Evolutionary conservation across 2,888 invertebrate genomes (phyloP).

Genomic region (Lathronympha strigana): DNA sequence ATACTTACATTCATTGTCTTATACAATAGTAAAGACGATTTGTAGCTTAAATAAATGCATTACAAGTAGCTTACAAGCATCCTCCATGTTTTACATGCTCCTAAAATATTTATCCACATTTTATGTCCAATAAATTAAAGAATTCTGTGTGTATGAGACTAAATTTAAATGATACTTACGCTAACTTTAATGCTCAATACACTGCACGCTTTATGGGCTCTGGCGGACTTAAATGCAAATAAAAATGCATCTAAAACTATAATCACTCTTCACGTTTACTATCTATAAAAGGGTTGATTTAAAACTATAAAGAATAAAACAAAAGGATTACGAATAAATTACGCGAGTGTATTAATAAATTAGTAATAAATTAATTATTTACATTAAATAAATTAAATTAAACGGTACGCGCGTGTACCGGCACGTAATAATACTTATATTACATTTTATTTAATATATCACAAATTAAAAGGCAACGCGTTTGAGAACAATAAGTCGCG

Average conservation of each 20-base stretch:
- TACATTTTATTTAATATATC: conserved; percentile 52
- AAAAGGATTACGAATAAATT: conserved; percentile 61
- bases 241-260: conserved; percentile 22
- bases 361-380: conserved; percentile 60
- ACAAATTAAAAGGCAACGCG: conserved; percentile 53
- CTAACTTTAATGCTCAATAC: conserved; percentile 14
- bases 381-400: conserved; percentile 61
- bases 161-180: conserved; percentile 31
- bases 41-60: neutral
- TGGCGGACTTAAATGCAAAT: conserved; percentile 9
- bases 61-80: neutral
- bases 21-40: no score
- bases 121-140: neutral
- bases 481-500: conserved; percentile 77
- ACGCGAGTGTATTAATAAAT: conserved; percentile 71
- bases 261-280: conserved; percentile 26
- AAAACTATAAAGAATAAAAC: conserved; percentile 59
- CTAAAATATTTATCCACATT: neutral
- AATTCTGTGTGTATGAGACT: conserved; percentile 4
- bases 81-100: neutral
- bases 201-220: conserved; percentile 18
- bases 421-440: conserved; percentile 30
- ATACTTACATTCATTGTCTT: no score
- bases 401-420: conserved; percentile 51
- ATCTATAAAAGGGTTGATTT: conserved; percentile 49